Base-by-base conservation (phyloP, 2,113 vertebrate genomes). In the Mystacornis crossleyi region DNA sequence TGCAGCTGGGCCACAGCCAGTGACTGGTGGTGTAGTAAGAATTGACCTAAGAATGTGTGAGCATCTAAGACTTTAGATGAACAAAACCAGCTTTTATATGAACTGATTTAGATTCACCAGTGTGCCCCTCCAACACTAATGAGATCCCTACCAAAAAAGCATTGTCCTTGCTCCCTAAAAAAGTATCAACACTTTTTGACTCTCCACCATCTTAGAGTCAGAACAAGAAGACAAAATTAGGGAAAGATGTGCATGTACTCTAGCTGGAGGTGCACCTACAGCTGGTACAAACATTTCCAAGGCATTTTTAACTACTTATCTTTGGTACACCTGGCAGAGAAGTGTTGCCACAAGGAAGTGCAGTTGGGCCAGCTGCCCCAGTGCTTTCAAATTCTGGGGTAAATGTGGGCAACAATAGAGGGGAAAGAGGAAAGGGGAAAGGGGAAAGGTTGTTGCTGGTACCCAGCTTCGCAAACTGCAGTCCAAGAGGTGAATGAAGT, bases 91-190 rank as follows among this genome's bases (percentile, higher is more conserved):
- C 24, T 47, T 71, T 66, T 36, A 72, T 43, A 62, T 19, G 18
- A 77, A n/a, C 7, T 26, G 15, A 0, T 67, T 58, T 36, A 19
- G 9, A 48, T 71, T 33, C 4, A 25, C 20, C 40, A 61, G 23
- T 15, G 20, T 33, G 17, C 3, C 4, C 9, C 26, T 62, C 21
- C 28, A 61, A 24, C 7, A n/a, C 1, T 3, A 38, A 67, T 0
- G 8, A 72, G 17, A 81, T 16, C 33, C 5, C 54, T 40, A 38
- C 10, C 4, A 31, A 26, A n/a, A 58, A 61, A 53, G 15, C 2
- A 2, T 5, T 60, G 17, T n/a, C 24, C 24, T 48, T 66, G 15
- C 18, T 48, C n/a, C 53, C n/a, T 43, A 40, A 53, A 74, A 25
- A 53, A 51, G 14, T 12, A 33, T 18, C 17, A 29, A 25, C 6